These are phyloP conservation scores for Elanus axillaris DNA, from an alignment of 2,113 vertebrate genomes.

Conservation along the genomic window DNA sequence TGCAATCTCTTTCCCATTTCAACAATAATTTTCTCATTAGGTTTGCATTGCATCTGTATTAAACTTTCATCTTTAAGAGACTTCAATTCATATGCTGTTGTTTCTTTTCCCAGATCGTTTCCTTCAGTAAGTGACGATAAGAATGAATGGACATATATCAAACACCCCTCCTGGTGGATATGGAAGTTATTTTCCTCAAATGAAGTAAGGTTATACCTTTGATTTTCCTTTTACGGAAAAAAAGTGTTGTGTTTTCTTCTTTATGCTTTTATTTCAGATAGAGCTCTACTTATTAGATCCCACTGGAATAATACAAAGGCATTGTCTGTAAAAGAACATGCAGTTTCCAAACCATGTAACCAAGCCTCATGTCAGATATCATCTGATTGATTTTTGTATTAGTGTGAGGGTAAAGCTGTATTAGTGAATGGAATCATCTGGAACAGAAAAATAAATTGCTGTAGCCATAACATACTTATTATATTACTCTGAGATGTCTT, in stretches of 20 bases:
- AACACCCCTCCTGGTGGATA: conserved; percentile 66
- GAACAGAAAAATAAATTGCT: not conserved
- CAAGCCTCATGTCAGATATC: not conserved
- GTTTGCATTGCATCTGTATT: not conserved
- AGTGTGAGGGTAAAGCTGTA: not conserved
- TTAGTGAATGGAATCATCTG: not conserved
- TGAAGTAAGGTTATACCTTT: conserved; percentile 69
- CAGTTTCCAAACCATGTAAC: not conserved
- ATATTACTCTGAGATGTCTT: not conserved
- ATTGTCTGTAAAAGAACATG: not conserved
- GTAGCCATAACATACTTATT: not conserved
- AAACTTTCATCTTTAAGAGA: not conserved
- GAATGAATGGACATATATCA: conserved; percentile 76
- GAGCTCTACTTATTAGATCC: not conserved
- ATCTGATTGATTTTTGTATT: not conserved
- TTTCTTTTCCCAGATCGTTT: conserved; percentile 5
- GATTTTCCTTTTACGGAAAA: not conserved
- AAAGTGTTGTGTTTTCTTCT: not conserved
- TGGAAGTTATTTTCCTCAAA: conserved; percentile 70
- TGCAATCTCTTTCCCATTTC: not conserved
- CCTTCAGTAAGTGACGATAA: not conserved
- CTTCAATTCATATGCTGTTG: not conserved
- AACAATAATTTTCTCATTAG: not conserved
- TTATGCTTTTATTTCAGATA: not conserved
- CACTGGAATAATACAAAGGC: not conserved